Evolutionary conservation across 2,113 vertebrate species (phyloP).

Genomic region (Istiophorus platypterus): DNA sequence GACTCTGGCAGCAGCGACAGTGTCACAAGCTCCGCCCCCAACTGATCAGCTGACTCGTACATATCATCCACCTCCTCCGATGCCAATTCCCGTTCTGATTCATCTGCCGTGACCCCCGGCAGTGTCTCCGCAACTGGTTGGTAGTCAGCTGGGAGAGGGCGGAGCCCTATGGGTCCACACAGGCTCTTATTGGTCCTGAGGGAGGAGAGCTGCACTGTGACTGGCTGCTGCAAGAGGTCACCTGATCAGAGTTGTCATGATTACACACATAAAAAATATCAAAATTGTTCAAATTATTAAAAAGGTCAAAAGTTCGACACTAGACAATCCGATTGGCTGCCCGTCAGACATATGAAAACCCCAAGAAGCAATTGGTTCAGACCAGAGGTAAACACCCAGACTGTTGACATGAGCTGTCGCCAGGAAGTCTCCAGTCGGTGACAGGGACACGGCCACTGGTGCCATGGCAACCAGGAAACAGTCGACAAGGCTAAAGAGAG

Average conservation of each 20-base stretch:
- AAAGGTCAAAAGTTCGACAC: background rate
- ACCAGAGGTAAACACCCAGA: constrained; percentile 96
- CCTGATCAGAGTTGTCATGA: background rate
- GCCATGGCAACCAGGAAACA: constrained; percentile 92
- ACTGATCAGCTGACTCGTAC: constrained; percentile 90
- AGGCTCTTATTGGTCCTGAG: constrained; percentile 92
- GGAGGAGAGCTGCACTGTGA: constrained; percentile 45
- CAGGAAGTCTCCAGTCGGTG: constrained; percentile 95
- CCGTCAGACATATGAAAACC: background rate
- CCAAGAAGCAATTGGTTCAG: constrained; percentile 68
- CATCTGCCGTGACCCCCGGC: constrained; percentile 83
- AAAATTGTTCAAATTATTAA: background rate
- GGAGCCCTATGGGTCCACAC: constrained; percentile 91
- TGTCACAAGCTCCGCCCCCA: constrained; percentile 91
- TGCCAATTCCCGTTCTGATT: constrained; percentile 68
- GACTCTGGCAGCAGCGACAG: constrained; percentile 93
- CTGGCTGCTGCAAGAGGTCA: constrained; percentile 37
- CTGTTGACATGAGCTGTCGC: constrained; percentile 93
- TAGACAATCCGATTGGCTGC: background rate
- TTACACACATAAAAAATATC: background rate
- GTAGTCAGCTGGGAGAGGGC: constrained; percentile 92
- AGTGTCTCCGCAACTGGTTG: constrained; percentile 86
- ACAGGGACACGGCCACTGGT: constrained; percentile 91
- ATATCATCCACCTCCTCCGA: constrained; percentile 82
- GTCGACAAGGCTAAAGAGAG: constrained; percentile 89